Evolutionary conservation across 2,113 vertebrate species (phyloP), one percentile per base, ranked within the genome.

Genomic region (Lampris incognitus): DNA sequence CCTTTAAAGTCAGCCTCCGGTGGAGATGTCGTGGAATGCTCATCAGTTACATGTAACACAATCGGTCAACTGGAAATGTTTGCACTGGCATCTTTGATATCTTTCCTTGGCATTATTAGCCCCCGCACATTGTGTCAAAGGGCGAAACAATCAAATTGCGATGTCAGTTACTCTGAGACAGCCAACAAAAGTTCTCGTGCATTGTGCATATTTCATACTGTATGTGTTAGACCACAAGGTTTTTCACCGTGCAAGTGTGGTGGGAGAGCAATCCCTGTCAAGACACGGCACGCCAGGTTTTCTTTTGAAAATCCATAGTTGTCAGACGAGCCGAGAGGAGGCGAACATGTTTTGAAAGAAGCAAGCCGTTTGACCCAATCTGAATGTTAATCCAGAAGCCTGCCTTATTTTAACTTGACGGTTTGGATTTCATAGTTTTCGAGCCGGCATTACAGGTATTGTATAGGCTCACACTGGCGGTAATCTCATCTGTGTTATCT

Each of bases 221-320:
- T 52, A 39, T 0, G 40, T 64, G 70, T 76, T 66, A 66, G 79
- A 82, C 78, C 74, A 79, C 79, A 72, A 74, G 57, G 13, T 8
- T 87, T 86, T 78, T 50, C 52, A 76, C 73, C 51, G 55, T 52
- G 58, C 70, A 68, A 87, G 79, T 76, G 79, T 79, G 82, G 81
- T 66, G 66, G 69, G 81, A 76, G 85, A 74, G 75, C 66, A 44
- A 70, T 83, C 78, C 72, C 72, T 66, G 72, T 90, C 93, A 93
- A 92, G 93, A 90, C 91, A 37, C 79, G 76, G 86, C 93, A 90
- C 92, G 93, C 89, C 91, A 91, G 84, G 78, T 92, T 93, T 91
- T 89, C 84, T 87, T 84, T 90, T 80, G 46, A 79, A 82, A 91
- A 87, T 86, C 69, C 81, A 85, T 77, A 73, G 84, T 89, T 87